Percentiles rank a stretch among this genome's conserved stretches.
phyloP scores from a whole-genome alignment of 2,888 invertebrate genomes.

The Lithophane leautieri region DNA sequence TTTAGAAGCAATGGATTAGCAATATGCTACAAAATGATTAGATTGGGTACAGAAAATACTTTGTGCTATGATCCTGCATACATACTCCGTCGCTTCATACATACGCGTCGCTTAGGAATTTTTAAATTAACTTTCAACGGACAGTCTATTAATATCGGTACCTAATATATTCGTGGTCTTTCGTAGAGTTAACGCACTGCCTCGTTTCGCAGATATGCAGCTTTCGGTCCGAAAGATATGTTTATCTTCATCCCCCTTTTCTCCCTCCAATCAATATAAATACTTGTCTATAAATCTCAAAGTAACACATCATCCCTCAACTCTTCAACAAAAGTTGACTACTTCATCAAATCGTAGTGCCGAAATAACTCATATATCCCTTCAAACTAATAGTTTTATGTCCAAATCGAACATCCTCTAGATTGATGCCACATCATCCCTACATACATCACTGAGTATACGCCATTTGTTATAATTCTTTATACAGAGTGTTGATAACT shows the following conservation, averaged over 20 bases:
- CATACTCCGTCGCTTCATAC: not conserved
- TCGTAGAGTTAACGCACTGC: not conserved
- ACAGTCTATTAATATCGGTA: not conserved
- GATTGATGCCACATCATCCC: slow-evolving; percentile 78
- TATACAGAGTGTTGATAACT: slow-evolving; percentile 66
- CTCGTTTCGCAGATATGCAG: not conserved
- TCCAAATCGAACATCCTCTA: slow-evolving; percentile 64
- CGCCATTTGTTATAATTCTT: slow-evolving; percentile 81
- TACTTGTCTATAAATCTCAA: slow-evolving; percentile 38
- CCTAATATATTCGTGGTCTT: not conserved
- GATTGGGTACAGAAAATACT: no score
- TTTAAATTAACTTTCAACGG: not conserved
- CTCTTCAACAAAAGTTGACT: slow-evolving; percentile 52
- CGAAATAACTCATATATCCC: slow-evolving; percentile 60
- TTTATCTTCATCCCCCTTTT: no score
- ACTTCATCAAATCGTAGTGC: slow-evolving; percentile 52
- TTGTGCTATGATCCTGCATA: no score
- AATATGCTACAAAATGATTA: no score
- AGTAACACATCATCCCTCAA: slow-evolving; percentile 46
- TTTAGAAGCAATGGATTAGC: no score
- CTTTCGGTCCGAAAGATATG: not conserved
- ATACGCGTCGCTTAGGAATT: not conserved
- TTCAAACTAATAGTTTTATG: slow-evolving; percentile 68
- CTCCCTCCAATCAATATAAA: slow-evolving; percentile 13
- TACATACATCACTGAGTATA: slow-evolving; percentile 78